Evolutionary conservation across 2,797 vertebrate species (phyloP).

Genomic region (Loris lydekkerianus): DNA sequence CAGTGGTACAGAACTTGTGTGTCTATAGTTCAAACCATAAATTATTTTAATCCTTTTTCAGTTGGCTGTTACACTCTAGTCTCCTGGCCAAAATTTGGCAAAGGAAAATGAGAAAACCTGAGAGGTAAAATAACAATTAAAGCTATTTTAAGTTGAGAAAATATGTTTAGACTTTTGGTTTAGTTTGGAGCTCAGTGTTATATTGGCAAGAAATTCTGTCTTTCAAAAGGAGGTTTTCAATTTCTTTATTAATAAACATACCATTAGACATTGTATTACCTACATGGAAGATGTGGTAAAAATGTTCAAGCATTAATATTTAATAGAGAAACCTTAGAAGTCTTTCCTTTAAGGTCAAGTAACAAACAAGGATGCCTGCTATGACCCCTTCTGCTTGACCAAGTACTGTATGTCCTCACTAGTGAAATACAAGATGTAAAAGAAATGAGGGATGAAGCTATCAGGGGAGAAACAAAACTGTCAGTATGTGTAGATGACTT

Average conservation of each 20-base stretch:
- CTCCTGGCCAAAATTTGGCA: slow-evolving; percentile 34
- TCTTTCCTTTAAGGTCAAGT: slow-evolving; percentile 57
- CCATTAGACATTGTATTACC: slow-evolving; percentile 48
- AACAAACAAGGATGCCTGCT: slow-evolving; percentile 31
- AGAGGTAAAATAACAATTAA: slow-evolving; percentile 68
- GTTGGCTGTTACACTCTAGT: neutral
- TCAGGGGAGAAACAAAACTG: slow-evolving; percentile 14
- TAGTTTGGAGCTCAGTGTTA: slow-evolving; percentile 73
- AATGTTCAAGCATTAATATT: slow-evolving; percentile 61
- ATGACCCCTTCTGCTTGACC: slow-evolving; percentile 57
- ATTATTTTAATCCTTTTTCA: slow-evolving; percentile 47
- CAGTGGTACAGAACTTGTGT: neutral
- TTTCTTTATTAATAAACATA: slow-evolving; percentile 81
- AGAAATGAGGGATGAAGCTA: slow-evolving; percentile 51
- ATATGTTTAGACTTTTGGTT: slow-evolving; percentile 71
- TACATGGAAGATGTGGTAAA: slow-evolving; percentile 58
- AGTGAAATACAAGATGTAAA: slow-evolving; percentile 59
- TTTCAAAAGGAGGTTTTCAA: slow-evolving; percentile 68
- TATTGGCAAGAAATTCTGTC: slow-evolving; percentile 71
- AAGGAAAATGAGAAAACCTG: slow-evolving; percentile 62
- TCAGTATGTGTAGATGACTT: slow-evolving; percentile 53
- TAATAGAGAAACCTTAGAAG: slow-evolving; percentile 71
- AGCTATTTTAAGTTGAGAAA: slow-evolving; percentile 69
- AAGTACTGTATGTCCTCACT: slow-evolving; percentile 30
- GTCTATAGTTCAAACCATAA: slow-evolving; percentile 1